These are phyloP conservation scores for Loripinus fragilis DNA, from an alignment of 2,888 invertebrate genomes.

Conservation along the genomic window DNA sequence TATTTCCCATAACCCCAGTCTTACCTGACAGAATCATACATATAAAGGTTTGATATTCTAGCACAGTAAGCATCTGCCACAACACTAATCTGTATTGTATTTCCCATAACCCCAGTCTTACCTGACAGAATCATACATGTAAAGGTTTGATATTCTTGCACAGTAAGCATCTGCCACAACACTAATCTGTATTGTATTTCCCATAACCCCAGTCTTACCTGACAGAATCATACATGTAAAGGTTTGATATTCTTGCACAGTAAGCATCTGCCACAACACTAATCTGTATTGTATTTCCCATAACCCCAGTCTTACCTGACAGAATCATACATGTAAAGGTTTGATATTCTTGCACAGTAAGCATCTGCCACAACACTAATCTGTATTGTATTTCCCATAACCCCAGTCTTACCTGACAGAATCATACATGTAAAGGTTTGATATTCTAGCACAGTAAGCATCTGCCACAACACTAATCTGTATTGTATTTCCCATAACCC, in stretches of 20 bases:
- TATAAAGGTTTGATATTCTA: constrained; percentile 92
- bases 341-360: constrained; percentile 92
- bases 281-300: constrained; percentile 94
- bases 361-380: constrained; percentile 88
- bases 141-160: constrained; percentile 92
- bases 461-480: constrained; percentile 89
- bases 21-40: constrained; percentile 91
- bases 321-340: constrained; percentile 93
- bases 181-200: constrained; percentile 93
- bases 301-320: constrained; percentile 87
- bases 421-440: constrained; percentile 94
- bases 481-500: no score
- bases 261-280: constrained; percentile 89
- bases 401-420: constrained; percentile 87
- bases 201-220: constrained; percentile 87
- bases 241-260: constrained; percentile 92
- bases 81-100: constrained; percentile 92
- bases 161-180: constrained; percentile 90
- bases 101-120: no score
- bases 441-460: constrained; percentile 92
- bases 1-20: no score
- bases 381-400: no score
- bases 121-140: constrained; percentile 92
- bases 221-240: constrained; percentile 92
- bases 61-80: constrained; percentile 91